Conservation (phyloP, 2,888 invertebrate species). For the Poecilobothrus nobilitatus region DNA sequence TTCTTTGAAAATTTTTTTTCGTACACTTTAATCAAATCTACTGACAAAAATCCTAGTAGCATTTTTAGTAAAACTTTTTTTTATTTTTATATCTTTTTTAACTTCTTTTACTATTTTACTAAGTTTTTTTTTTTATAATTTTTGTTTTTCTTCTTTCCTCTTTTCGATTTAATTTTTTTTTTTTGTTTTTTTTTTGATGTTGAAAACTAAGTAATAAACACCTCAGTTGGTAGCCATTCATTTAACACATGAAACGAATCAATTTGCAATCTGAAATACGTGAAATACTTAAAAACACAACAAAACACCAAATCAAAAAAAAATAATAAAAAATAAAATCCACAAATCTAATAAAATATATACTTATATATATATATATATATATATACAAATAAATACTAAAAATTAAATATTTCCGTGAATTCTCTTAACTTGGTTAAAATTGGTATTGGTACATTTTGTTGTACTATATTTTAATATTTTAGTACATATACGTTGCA, state of each 20-base stretch:
- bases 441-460: too few species aligned
- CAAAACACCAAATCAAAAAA: background rate
- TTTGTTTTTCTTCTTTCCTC: background rate
- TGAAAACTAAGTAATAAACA: background rate
- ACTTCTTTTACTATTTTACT: too few species aligned
- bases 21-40: too few species aligned
- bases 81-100: background rate
- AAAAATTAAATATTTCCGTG: too few species aligned
- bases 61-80: background rate
- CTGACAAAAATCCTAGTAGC: too few species aligned
- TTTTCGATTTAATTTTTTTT: background rate
- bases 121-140: background rate
- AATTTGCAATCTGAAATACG: background rate
- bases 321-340: background rate
- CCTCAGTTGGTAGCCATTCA: background rate
- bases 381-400: too few species aligned
- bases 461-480: background rate
- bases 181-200: background rate
- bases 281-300: background rate
- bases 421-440: too few species aligned
- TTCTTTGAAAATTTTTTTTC: background rate
- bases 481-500: too few species aligned
- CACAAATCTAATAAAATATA: too few species aligned
- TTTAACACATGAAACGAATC: background rate
- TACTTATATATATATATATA: too few species aligned